Base-by-base conservation (phyloP, 2,797 vertebrate species). In the Tolypeutes matacus region DNA sequence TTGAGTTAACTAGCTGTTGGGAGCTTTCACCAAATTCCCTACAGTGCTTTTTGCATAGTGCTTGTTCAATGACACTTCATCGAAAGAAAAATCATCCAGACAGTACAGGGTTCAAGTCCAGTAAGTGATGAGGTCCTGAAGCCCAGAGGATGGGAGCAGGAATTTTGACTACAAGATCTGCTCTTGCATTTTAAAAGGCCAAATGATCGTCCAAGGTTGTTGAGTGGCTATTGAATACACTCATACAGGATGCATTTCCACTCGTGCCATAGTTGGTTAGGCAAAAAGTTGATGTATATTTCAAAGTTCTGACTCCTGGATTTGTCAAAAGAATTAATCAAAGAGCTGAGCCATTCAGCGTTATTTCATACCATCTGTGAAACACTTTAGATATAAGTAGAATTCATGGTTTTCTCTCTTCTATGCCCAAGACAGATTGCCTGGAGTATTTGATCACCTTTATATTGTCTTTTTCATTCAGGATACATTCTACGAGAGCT, bases 331-430 rank as follows among this genome's bases (percentile, higher is more conserved):
- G 1, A 78, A 91, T 58, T 89, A 39, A 31, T 75, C 20, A 60
- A 76, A 91, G n/a, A 84, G 13, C 20, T 70, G 27, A 90, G 1
- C 7, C 18, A 17, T 56, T 86, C n/a, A 62, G 73, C 83, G 56
- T 69, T 39, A 53, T 80, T 78, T 86, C 0, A 13, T 90, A 53
- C 53, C 67, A 75, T 84, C n/a, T 75, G 3, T 76, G 21, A 70
- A 60, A 85, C 25, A 73, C 13, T 46, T 83, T 72, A 29, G 3
- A 75, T 90, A 25, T n/a, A 80, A 65, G 20, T 60, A n/a, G 20
- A 93, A 80, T 53, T 3, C 11, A 84, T 86, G 21, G 0, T 53
- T 96, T 95, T 93, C 12, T 92, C 20, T 70, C 31, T 92, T 89
- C 34, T 53, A 81, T 65, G 53, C 13, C 13, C 3, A 73, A 62